These are phyloP conservation scores for Ips typographus DNA, from an alignment of 1,140 invertebrate genomes.

Conservation along the genomic window DNA sequence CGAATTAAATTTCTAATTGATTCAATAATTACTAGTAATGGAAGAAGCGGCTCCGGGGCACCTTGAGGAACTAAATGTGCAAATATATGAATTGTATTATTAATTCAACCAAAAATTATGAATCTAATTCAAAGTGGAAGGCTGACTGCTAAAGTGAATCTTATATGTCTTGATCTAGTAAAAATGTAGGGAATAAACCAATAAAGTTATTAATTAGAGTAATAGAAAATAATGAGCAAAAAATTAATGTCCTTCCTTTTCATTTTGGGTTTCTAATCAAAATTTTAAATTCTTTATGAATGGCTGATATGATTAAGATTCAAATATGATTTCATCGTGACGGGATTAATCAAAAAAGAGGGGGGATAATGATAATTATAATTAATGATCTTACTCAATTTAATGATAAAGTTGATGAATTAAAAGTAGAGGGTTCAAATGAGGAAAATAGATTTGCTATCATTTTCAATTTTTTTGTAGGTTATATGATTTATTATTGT, in stretches of 20 bases:
- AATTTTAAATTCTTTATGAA: constrained; percentile 58
- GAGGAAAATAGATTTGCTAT: constrained; percentile 60
- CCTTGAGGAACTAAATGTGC: constrained; percentile 62
- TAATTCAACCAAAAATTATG: constrained; percentile 61
- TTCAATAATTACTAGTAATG: constrained; percentile 62
- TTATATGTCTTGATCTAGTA: constrained; percentile 62
- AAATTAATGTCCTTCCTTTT: constrained; percentile 55
- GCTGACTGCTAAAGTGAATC: constrained; percentile 57
- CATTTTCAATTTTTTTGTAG: constrained; percentile 54
- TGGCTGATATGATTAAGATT: constrained; percentile 52
- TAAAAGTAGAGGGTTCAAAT: constrained; percentile 54
- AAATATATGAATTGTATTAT: constrained; percentile 58
- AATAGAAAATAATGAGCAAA: constrained; percentile 59
- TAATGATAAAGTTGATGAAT: constrained; percentile 52
- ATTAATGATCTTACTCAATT: constrained; percentile 59
- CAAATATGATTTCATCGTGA: constrained; percentile 53
- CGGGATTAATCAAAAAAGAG: constrained; percentile 55
- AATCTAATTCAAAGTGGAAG: constrained; percentile 63
- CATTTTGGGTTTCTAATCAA: constrained; percentile 50
- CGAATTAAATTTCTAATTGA: constrained; percentile 64
- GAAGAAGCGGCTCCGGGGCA: constrained; percentile 58
- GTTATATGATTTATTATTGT: constrained; percentile 41
- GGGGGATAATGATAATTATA: constrained; percentile 54
- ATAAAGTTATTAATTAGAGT: constrained; percentile 64
- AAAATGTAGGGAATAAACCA: constrained; percentile 69